Percentiles rank a stretch among this genome's conserved stretches.
Evolutionary conservation across 2,797 vertebrate species (phyloP).

Genomic region (Danio choprae): DNA sequence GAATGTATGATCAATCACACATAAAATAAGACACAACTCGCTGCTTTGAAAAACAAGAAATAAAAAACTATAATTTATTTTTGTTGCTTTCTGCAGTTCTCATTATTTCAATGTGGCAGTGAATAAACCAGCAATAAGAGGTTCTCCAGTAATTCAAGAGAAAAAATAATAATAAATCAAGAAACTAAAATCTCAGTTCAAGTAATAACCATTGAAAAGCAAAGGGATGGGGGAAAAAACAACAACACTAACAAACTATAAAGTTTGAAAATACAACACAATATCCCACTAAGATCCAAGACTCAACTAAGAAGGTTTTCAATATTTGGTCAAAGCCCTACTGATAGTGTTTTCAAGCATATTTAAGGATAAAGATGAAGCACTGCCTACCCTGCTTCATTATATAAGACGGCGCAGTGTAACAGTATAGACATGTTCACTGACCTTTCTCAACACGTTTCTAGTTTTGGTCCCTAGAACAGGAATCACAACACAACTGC

Average conservation of each 20-base stretch:
- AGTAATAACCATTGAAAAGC: slow-evolving; percentile 80
- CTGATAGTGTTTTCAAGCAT: slow-evolving; percentile 69
- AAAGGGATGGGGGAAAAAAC: slow-evolving; percentile 68
- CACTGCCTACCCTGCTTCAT: slow-evolving; percentile 64
- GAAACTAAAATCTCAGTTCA: slow-evolving; percentile 81
- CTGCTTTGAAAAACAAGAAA: slow-evolving; percentile 77
- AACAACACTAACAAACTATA: slow-evolving; percentile 41
- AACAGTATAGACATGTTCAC: slow-evolving; percentile 73
- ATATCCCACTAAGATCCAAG: slow-evolving; percentile 67
- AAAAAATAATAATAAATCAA: slow-evolving; percentile 47
- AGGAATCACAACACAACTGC: slow-evolving; percentile 83
- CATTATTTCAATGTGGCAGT: slow-evolving; percentile 93
- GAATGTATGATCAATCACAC: neutral
- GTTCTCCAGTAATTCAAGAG: slow-evolving; percentile 84
- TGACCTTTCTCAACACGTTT: slow-evolving; percentile 72
- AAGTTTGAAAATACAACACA: slow-evolving; percentile 59
- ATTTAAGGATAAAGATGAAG: slow-evolving; percentile 67
- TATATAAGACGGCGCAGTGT: slow-evolving; percentile 59
- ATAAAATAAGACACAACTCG: slow-evolving; percentile 60
- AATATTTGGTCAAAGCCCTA: slow-evolving; percentile 75
- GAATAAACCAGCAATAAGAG: slow-evolving; percentile 86
- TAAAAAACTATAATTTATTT: slow-evolving; percentile 99
- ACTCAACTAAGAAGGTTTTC: slow-evolving; percentile 68
- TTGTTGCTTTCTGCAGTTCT: slow-evolving; percentile 90
- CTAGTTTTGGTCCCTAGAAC: slow-evolving; percentile 81